Conservation (phyloP, 2,888 invertebrate genomes). For the Pterobdella sp. region DNA sequence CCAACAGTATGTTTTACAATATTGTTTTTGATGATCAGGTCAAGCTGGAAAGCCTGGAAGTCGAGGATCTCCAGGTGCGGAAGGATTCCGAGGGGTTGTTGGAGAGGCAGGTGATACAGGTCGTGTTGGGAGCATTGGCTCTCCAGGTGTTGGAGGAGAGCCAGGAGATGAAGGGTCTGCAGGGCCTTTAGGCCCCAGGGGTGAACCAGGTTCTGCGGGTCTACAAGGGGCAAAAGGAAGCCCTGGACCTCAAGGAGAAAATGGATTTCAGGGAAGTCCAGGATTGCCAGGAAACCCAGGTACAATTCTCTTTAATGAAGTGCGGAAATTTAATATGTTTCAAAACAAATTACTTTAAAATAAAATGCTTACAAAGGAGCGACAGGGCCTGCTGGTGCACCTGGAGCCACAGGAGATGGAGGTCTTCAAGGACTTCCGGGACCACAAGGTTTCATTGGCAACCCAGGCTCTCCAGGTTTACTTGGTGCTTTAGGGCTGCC, state of each 20-base stretch:
- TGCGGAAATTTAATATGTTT: not conserved
- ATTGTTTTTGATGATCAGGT: slow-evolving; percentile 25
- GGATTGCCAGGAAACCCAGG: slow-evolving; percentile 1
- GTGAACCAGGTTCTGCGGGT: slow-evolving; percentile 28
- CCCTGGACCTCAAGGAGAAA: slow-evolving; percentile 23
- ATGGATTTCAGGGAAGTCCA: not conserved
- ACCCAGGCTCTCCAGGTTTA: not conserved
- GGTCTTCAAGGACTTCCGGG: slow-evolving; percentile 16
- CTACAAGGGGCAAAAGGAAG: slow-evolving; percentile 22
- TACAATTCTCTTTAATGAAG: not conserved
- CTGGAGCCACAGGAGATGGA: not conserved
- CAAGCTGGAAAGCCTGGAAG: slow-evolving; percentile 27
- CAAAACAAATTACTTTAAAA: not conserved
- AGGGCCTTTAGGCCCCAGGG: slow-evolving; percentile 6
- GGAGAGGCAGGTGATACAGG: slow-evolving; percentile 24
- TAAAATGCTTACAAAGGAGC: not conserved
- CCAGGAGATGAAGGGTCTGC: not conserved
- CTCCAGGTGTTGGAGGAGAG: not conserved
- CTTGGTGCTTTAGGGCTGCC: not conserved
- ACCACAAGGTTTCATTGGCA: slow-evolving; percentile 5
- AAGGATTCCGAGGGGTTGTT: slow-evolving; percentile 4
- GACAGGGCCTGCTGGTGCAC: slow-evolving; percentile 5
- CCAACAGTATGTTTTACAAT: not conserved
- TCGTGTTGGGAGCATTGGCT: slow-evolving; percentile 24
- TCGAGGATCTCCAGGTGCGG: slow-evolving; percentile 26